Base-by-base conservation (phyloP, 2,113 vertebrate genomes). In the Calidris pygmaea region DNA sequence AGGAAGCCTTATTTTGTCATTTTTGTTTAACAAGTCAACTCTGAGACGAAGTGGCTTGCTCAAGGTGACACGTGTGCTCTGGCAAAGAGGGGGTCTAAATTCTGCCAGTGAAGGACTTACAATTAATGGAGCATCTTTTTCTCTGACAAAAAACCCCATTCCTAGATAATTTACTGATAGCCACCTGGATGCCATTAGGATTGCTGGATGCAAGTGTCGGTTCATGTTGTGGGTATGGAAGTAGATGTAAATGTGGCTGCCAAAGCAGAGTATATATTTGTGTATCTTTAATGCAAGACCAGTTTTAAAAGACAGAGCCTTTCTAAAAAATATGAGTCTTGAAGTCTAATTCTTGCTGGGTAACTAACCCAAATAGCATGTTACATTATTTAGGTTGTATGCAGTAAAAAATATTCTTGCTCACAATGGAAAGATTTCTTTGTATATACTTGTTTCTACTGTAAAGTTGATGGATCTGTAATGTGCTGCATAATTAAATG, bases 401-500 rank as follows among this genome's bases (percentile, higher is more conserved):
- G 75, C 75, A 75, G 17, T 45, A 65, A 90, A 73, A 87, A 84
- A 27, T 37, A 48, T 17, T 68, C 55, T 53, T 56, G 29, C 65
- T 84, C 59, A 21, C 65, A 67, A 18, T 1, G 5, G 75, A 43
- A 63, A 63, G 56, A 60, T 88, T 89, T 77, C 30, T 79, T 56
- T 35, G 12, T 74, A 9, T 72, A 3, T 71, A 12, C 63, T 67
- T 15, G 15, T 52, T 89, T 50, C 37, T 6, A 35, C 74, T 77
- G 63, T 66, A 71, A 78, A 90, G 63, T 34, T 82, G 91, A 85
- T 73, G 71, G 34, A 72, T 85, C 77, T 89, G 71, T 79, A 88
- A 94, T 58, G 43, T 21, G 9, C 56, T 84, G 82, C 91, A 65
- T 90, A 93, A 97, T 96, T 92, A 94, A 89, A 85, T 34, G 34